Conservation (phyloP, 2,888 invertebrate genomes). For the Pegoplata infirma region DNA sequence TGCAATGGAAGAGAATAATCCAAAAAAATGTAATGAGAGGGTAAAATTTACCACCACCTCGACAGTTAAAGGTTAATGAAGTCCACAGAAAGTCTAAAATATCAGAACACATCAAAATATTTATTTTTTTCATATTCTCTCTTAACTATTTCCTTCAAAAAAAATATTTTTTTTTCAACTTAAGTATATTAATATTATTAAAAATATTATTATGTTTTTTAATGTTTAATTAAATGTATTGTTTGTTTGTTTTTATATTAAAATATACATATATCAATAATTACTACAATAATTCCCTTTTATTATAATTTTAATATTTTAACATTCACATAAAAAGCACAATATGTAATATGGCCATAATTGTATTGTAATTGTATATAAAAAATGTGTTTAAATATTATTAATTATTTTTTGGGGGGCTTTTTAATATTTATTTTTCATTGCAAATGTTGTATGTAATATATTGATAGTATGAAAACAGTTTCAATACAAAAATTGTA, state of each 20-base stretch:
- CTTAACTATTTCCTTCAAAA: not conserved
- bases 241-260: conserved; percentile 22
- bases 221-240: not conserved
- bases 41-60: too few species aligned
- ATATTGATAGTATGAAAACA: conserved; percentile 15
- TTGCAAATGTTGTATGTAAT: conserved; percentile 24
- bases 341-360: conserved; percentile 65
- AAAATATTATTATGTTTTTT: conserved; percentile 4
- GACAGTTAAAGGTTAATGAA: too few species aligned
- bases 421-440: conserved; percentile 29
- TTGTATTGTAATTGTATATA: conserved; percentile 63
- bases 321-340: conserved; percentile 63
- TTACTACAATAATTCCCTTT: conserved; percentile 43
- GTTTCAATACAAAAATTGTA: conserved; percentile 19
- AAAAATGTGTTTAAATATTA: conserved; percentile 37
- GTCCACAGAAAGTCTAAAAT: too few species aligned
- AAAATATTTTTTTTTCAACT: conserved; percentile 37
- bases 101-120: too few species aligned
- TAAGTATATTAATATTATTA: conserved; percentile 1
- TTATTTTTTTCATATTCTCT: too few species aligned
- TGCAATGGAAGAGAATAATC: too few species aligned
- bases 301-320: conserved; percentile 54
- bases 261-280: conserved; percentile 36
- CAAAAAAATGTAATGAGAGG: too few species aligned
- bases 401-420: conserved; percentile 31